Evolutionary conservation across 2,888 invertebrate species (phyloP).

Genomic region (Eulithis testata): DNA sequence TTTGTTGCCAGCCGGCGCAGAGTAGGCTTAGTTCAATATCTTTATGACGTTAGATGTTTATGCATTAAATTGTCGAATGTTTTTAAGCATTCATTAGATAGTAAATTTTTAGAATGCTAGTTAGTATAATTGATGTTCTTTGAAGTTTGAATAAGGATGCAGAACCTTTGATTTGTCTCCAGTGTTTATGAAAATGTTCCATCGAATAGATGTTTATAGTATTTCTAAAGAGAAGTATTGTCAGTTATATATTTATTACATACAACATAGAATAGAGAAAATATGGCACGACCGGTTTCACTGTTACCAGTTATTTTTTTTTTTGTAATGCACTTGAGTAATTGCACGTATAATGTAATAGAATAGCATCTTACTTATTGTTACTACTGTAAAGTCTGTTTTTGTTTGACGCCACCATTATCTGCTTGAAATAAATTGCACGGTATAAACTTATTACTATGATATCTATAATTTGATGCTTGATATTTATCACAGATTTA

Average conservation of each 20-base stretch:
- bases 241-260: conserved; percentile 44
- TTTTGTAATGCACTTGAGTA: conserved; percentile 73
- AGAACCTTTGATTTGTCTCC: conserved; percentile 42
- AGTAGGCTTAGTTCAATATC: conserved; percentile 78
- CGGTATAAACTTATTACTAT: conserved; percentile 2
- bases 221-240: conserved; percentile 47
- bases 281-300: conserved; percentile 50
- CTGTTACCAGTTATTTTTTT: conserved; percentile 55
- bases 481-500: conserved; percentile 1
- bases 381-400: conserved; percentile 1
- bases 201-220: conserved; percentile 46
- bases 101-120: conserved; percentile 84
- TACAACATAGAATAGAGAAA: conserved; percentile 39
- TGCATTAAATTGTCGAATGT: conserved; percentile 74
- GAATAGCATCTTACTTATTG: conserved; percentile 36
- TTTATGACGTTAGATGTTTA: conserved; percentile 78
- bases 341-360: conserved; percentile 48
- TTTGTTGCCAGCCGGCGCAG: conserved; percentile 71
- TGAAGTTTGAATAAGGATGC: conserved; percentile 52
- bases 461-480: conserved; percentile 6
- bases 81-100: conserved; percentile 79
- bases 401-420: conserved; percentile 1
- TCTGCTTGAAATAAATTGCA: conserved; percentile 15
- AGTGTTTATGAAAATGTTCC: conserved; percentile 45
- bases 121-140: conserved; percentile 78